These are phyloP conservation scores for Leptinotarsa rubiginosa DNA, from an alignment of 2,888 invertebrate species.

Conservation along the genomic window DNA sequence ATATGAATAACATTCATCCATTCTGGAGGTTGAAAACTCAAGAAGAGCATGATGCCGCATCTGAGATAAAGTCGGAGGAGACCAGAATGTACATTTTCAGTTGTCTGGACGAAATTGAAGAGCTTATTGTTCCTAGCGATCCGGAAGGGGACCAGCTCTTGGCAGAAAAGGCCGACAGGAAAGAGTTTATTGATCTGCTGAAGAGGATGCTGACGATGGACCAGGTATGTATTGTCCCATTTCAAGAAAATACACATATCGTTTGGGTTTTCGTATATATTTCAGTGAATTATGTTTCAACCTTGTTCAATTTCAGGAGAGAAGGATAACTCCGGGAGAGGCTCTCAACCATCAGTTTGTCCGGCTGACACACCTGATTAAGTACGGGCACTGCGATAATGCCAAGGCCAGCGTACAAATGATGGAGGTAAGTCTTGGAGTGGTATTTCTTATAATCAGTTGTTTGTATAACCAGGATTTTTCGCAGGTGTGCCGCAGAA, in stretches of 20 bases:
- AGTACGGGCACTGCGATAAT: constrained; percentile 96
- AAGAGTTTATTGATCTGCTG: constrained; percentile 97
- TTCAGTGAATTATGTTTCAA: constrained; percentile 12
- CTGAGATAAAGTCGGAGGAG: constrained; percentile 98
- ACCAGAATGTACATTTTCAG: constrained; percentile 99
- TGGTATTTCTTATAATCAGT: not conserved
- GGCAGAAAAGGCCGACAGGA: constrained; percentile 96
- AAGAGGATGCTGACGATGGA: constrained; percentile 99
- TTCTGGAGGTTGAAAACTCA: constrained; percentile 93
- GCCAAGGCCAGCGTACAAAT: constrained; percentile 97
- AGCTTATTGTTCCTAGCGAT: constrained; percentile 95
- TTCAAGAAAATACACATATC: not conserved
- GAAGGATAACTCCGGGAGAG: constrained; percentile 95
- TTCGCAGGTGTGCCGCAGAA: constrained; percentile 74
- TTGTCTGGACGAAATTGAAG: constrained; percentile 97
- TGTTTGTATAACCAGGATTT: constrained; percentile 10
- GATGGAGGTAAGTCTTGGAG: constrained; percentile 81
- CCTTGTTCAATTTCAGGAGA: constrained; percentile 73
- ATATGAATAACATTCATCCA: constrained; percentile 91
- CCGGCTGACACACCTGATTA: constrained; percentile 90
- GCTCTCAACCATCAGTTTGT: constrained; percentile 96
- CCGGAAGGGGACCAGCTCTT: constrained; percentile 95
- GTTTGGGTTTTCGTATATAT: not conserved
- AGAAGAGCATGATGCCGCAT: constrained; percentile 98
- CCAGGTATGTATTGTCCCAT: constrained; percentile 73